A percentile compares a stretch with the other conserved stretches of the same genome.
Evolutionary conservation across 2,797 vertebrate genomes (phyloP).

Genomic region (Chrosomus eos): DNA sequence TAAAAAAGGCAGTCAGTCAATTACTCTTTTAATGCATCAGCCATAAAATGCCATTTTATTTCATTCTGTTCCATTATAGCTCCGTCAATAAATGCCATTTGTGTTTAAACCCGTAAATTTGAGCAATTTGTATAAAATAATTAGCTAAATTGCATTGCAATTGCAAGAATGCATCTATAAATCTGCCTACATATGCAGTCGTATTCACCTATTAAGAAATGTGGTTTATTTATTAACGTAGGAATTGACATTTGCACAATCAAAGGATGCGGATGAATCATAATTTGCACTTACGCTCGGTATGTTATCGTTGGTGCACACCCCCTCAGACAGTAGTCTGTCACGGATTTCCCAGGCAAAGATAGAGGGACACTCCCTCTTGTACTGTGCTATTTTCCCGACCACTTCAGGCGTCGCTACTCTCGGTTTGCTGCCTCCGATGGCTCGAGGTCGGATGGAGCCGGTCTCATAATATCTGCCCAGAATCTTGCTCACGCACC

Average conservation of each 20-base stretch:
- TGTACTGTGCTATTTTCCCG: conserved; percentile 96
- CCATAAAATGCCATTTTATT: background rate
- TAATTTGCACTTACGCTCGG: conserved; percentile 88
- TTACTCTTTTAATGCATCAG: background rate
- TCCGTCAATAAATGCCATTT: background rate
- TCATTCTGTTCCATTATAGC: background rate
- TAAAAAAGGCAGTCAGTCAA: conserved; percentile 39
- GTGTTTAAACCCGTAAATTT: background rate
- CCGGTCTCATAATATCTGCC: conserved; percentile 99
- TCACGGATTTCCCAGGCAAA: conserved; percentile 99
- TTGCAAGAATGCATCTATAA: background rate
- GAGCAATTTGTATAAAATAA: background rate
- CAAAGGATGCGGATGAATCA: background rate
- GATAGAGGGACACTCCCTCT: conserved; percentile 98
- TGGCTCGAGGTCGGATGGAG: conserved; percentile 97
- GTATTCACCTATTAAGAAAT: background rate
- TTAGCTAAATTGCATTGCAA: background rate
- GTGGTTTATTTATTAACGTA: background rate
- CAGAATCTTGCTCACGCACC: conserved; percentile 99
- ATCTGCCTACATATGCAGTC: background rate
- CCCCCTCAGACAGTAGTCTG: conserved; percentile 94
- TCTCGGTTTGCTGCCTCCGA: conserved; percentile 98
- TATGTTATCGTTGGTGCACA: conserved; percentile 99
- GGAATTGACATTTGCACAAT: background rate
- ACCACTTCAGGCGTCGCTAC: conserved; percentile 99